Evolutionary conservation across 30 jellyfish, hydroid and myxozoan genomes (phyloP).

Genomic region (Turritopsis dohrnii): DNA sequence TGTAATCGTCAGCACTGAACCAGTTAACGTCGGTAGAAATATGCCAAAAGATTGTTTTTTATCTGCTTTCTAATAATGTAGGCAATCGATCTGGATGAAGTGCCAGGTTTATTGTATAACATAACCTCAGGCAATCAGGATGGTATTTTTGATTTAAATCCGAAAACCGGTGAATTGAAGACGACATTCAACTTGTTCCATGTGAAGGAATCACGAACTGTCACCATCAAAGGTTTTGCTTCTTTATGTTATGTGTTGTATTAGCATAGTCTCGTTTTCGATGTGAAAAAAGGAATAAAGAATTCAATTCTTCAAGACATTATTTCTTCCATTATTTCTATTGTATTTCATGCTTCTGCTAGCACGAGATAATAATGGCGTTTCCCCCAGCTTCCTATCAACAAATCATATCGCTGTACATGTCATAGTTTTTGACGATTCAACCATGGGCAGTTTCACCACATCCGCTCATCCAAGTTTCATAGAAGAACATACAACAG

Average conservation of each 20-base stretch:
- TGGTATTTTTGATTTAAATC: background rate
- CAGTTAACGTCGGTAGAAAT: too few relatives aligned
- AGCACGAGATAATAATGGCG: background rate
- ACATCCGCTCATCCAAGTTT: background rate
- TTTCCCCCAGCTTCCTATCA: background rate
- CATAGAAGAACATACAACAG: background rate
- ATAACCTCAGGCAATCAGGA: slow-evolving; percentile 8
- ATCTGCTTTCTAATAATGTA: background rate
- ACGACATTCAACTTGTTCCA: background rate
- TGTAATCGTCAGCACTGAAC: too few relatives aligned
- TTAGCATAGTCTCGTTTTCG: too few relatives aligned
- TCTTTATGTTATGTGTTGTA: too few relatives aligned
- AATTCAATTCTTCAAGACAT: too few relatives aligned
- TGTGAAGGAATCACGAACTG: background rate
- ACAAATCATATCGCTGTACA: background rate
- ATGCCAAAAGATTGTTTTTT: too few relatives aligned
- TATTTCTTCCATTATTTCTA: background rate
- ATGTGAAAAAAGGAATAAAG: too few relatives aligned
- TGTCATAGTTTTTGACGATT: background rate
- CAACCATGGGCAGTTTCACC: slow-evolving; percentile 3
- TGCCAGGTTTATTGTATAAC: background rate
- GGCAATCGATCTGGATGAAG: slow-evolving; percentile 9
- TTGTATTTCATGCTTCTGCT: background rate
- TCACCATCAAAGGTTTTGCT: background rate
- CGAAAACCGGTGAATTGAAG: background rate